Percentiles rank a stretch among this genome's conserved stretches.
These are phyloP conservation scores for Drosophila borealis DNA, from an alignment of 2,888 invertebrate genomes.

Conservation along the genomic window DNA sequence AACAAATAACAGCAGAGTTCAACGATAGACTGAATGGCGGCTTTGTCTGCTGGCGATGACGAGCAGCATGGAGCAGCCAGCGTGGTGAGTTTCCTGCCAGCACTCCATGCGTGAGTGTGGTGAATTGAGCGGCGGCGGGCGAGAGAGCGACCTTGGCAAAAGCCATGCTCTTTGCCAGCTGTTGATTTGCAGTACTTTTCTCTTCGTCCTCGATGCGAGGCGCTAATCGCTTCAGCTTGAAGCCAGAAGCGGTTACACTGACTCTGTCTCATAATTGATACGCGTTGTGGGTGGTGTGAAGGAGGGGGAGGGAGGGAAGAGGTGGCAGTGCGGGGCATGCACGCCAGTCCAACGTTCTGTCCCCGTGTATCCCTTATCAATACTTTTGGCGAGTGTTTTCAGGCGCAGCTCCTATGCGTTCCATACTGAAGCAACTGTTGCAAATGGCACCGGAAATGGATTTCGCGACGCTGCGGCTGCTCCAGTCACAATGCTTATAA, in stretches of 20 bases:
- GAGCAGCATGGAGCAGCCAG: conserved; percentile 9
- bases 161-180: conserved; percentile 47
- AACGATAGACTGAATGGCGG: conserved; percentile 68
- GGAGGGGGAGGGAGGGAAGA: no score
- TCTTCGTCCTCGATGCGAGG: conserved; percentile 14
- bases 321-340: no score
- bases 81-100: conserved; percentile 45
- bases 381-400: not conserved
- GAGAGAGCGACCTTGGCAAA: conserved; percentile 19
- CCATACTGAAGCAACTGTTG: conserved; percentile 27
- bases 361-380: not conserved
- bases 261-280: conserved; percentile 48
- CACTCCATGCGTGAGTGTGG: conserved; percentile 24
- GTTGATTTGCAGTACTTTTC: conserved; percentile 40
- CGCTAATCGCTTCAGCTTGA: conserved; percentile 35
- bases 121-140: conserved; percentile 21
- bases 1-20: conserved; percentile 71
- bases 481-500: not conserved
- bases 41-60: conserved; percentile 15
- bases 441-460: conserved; percentile 49
- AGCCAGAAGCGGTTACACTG: conserved; percentile 20
- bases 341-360: no score
- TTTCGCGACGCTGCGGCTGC: conserved; percentile 25
- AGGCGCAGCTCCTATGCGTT: conserved; percentile 10
- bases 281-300: conserved; percentile 10